Conservation (phyloP, 2,888 invertebrate species). For the Blastobasis lacticolella region DNA sequence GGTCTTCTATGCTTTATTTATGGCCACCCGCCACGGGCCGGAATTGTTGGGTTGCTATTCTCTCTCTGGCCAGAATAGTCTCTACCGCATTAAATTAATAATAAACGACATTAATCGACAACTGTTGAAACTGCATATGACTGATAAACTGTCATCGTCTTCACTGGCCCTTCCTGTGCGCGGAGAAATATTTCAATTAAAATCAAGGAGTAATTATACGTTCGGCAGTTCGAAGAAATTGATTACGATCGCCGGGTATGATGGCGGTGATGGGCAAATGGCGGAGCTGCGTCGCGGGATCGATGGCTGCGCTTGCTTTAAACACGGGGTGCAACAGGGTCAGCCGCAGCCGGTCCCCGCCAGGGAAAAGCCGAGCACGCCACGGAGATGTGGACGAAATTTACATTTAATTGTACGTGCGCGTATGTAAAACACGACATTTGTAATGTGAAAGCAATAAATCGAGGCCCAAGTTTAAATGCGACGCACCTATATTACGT, state of each 20-base stretch:
- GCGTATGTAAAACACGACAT: conserved; percentile 35
- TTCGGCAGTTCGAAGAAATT: neutral
- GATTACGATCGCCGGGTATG: conserved; percentile 9
- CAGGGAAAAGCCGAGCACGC: neutral
- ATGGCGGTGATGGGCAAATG: conserved; percentile 12
- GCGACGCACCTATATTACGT: neutral
- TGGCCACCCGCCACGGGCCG: too few relatives aligned
- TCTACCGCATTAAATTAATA: too few relatives aligned
- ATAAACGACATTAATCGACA: too few relatives aligned
- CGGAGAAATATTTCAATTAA: too few relatives aligned
- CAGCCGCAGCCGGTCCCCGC: neutral
- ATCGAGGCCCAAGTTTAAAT: too few relatives aligned
- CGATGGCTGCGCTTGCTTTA: conserved; percentile 9
- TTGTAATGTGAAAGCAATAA: conserved; percentile 37
- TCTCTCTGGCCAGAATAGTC: too few relatives aligned
- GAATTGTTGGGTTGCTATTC: too few relatives aligned
- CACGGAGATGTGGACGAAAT: conserved; percentile 18
- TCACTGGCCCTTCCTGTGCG: too few relatives aligned
- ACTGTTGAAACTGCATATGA: too few relatives aligned
- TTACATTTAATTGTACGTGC: conserved; percentile 39
- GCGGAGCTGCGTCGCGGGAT: conserved; percentile 4
- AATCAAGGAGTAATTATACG: too few relatives aligned
- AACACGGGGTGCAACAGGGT: conserved; percentile 13
- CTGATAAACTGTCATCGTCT: too few relatives aligned
- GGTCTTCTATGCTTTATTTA: too few relatives aligned